Percentiles rank a stretch among this genome's conserved stretches.
These are phyloP conservation scores for Lucifuga dentata DNA, from an alignment of 2,113 vertebrate species.

Conservation along the genomic window DNA sequence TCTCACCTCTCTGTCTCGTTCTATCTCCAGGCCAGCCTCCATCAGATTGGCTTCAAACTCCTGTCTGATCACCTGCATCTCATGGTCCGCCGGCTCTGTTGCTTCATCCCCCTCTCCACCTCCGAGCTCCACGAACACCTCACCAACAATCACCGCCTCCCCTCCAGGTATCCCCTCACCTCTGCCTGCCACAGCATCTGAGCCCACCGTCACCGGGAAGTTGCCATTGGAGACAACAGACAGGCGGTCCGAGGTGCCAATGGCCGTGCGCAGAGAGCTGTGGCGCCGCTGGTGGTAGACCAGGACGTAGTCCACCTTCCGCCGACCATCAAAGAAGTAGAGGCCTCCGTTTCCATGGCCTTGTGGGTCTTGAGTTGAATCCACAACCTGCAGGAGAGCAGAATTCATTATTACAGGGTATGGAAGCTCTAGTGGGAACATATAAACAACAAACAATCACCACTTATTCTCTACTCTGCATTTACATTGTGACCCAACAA, in stretches of 20 bases:
- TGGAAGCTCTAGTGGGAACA: no score
- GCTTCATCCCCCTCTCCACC: conserved; percentile 32
- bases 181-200: conserved; percentile 52
- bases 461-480: no score
- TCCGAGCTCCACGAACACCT: conserved; percentile 76
- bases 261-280: conserved; percentile 35
- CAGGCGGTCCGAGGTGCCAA: conserved; percentile 51
- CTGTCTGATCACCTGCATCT: conserved; percentile 88
- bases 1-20: conserved; percentile 88
- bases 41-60: conserved; percentile 91
- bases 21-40: conserved; percentile 92
- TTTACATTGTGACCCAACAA: no score
- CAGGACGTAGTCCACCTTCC: conserved; percentile 95
- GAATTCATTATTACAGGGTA: no score
- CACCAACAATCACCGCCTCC: conserved; percentile 48
- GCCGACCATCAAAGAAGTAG: conserved; percentile 89
- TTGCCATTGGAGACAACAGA: conserved; percentile 88
- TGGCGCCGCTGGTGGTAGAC: conserved; percentile 89
- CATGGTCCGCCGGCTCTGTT: conserved; percentile 86
- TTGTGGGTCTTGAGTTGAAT: conserved; percentile 59
- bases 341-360: conserved; percentile 77
- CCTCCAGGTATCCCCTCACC: conserved; percentile 43
- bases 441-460: no score
- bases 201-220: conserved; percentile 65
- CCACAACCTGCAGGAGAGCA: conserved; percentile 62